Evolutionary conservation across 2,797 vertebrate genomes (phyloP).

Genomic region (Steatocranus sp.): DNA sequence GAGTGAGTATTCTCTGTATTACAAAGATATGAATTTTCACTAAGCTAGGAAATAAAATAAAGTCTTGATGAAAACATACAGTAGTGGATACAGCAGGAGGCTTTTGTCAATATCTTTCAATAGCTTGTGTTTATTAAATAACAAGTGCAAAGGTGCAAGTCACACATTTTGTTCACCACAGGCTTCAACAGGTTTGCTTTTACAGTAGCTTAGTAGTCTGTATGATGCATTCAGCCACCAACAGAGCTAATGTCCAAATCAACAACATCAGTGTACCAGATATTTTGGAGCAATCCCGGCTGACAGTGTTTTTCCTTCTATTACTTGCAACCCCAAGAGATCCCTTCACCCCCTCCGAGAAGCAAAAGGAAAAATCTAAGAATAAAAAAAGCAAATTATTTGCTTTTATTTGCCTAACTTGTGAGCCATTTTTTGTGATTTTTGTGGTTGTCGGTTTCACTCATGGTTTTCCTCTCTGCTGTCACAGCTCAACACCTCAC

Average conservation of each 20-base stretch:
- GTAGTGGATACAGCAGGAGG: not conserved
- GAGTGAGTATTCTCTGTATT: not conserved
- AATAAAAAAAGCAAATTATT: not conserved
- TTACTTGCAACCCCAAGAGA: not conserved
- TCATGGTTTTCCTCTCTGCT: not conserved
- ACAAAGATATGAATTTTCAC: not conserved
- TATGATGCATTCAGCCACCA: not conserved
- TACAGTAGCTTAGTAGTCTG: not conserved
- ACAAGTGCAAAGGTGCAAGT: not conserved
- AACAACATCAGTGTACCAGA: not conserved
- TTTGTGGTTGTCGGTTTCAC: not conserved
- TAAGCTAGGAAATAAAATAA: not conserved
- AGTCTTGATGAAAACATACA: not conserved
- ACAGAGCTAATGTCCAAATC: not conserved
- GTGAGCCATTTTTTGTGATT: not conserved
- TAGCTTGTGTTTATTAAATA: not conserved
- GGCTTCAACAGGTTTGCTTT: not conserved
- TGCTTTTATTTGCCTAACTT: not conserved
- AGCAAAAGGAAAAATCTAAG: not conserved
- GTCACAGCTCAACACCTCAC: not conserved
- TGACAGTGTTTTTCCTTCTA: not conserved
- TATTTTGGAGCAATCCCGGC: not conserved
- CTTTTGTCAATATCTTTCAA: not conserved
- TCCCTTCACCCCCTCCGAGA: not conserved
- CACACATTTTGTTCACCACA: not conserved